These are phyloP conservation scores for Drosophila quadrilineata DNA, from an alignment of 1,140 invertebrate species.

Conservation along the genomic window DNA sequence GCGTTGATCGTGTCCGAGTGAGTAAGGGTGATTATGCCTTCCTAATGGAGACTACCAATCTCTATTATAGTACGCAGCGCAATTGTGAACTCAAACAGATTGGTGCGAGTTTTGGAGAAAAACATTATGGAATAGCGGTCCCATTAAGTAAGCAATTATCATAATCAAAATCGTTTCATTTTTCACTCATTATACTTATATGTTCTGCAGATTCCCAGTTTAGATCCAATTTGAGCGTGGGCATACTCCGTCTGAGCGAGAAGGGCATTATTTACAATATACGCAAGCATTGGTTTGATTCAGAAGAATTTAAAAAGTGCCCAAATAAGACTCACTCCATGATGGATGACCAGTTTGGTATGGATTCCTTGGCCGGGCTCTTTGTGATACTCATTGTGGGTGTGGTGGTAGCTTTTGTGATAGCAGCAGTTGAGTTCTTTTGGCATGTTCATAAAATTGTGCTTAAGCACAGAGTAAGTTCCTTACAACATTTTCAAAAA, in stretches of 20 bases:
- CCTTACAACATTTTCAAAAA: background rate
- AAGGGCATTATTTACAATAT: constrained; percentile 87
- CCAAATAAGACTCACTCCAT: constrained; percentile 14
- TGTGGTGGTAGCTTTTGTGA: constrained; percentile 84
- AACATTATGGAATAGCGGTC: constrained; percentile 85
- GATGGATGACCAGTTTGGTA: constrained; percentile 85
- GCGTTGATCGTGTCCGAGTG: constrained; percentile 88
- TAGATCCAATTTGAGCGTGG: constrained; percentile 87
- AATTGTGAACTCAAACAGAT: constrained; percentile 90
- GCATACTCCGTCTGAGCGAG: constrained; percentile 91
- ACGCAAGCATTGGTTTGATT: constrained; percentile 91
- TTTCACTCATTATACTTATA: background rate
- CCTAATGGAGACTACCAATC: constrained; percentile 91
- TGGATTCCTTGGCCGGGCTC: constrained; percentile 93
- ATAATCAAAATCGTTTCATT: background rate
- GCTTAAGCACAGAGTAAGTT: constrained; percentile 85
- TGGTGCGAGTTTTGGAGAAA: constrained; percentile 89
- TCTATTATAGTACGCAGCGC: constrained; percentile 89
- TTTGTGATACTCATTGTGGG: constrained; percentile 92
- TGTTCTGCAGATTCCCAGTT: constrained; percentile 82
- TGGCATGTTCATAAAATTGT: constrained; percentile 91
- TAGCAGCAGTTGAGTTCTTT: constrained; percentile 89
- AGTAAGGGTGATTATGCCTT: constrained; percentile 88
- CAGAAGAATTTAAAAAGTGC: constrained; percentile 53
- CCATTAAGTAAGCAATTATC: constrained; percentile 66